Evolutionary conservation across 1,140 invertebrate species (phyloP).

Genomic region (Bathynomus jamesi): DNA sequence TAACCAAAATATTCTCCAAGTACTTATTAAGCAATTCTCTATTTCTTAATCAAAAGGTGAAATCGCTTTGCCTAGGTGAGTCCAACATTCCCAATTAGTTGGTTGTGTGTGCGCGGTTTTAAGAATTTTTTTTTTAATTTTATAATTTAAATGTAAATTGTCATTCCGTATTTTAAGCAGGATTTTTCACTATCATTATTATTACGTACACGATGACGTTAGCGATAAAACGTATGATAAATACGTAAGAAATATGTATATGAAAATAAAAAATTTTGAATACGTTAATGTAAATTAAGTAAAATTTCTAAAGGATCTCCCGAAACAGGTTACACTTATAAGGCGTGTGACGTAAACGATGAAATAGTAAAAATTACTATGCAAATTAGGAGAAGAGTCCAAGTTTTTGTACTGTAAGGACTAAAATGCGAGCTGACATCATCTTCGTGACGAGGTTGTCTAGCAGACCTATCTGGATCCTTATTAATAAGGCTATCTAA

Average conservation of each 20-base stretch:
- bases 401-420: no score
- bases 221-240: neutral
- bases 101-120: no score
- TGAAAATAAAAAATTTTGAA: neutral
- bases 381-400: neutral
- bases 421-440: neutral
- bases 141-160: neutral
- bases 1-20: no score
- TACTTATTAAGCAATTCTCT: neutral
- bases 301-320: neutral
- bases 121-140: no score
- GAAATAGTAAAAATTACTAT: neutral
- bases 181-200: neutral
- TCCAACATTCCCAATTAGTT: neutral
- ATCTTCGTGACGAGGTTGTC: neutral
- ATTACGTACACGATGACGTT: neutral
- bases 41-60: neutral
- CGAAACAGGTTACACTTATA: neutral
- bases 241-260: no score
- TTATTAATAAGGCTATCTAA: neutral
- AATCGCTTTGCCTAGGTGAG: neutral
- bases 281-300: no score
- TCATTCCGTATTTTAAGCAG: neutral
- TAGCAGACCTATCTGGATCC: neutral
- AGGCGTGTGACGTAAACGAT: neutral